Evolutionary conservation across 2,113 vertebrate genomes (phyloP).

Genomic region (Dicerorhinus sumatrensis): DNA sequence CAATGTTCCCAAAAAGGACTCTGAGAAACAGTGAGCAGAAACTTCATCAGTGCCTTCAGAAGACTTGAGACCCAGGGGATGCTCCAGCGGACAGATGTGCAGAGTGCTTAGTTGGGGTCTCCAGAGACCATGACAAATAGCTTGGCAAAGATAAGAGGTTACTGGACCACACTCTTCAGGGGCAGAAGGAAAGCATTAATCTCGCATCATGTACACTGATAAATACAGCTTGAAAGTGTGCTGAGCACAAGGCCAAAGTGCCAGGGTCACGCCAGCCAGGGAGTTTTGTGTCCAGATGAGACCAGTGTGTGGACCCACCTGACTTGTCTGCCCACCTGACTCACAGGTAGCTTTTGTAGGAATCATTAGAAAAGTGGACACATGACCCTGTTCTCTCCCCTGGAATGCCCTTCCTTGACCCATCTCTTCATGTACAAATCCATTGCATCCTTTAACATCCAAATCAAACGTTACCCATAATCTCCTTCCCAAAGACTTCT

Average conservation of each 20-base stretch:
- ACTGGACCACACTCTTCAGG: not conserved
- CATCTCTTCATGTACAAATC: not conserved
- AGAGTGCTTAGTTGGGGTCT: not conserved
- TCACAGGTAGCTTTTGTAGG: not conserved
- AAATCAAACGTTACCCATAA: not conserved
- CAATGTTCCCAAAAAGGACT: not conserved
- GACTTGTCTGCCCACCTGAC: not conserved
- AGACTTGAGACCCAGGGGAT: not conserved
- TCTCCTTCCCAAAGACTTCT: not conserved
- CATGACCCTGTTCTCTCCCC: not conserved
- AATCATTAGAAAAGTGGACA: not conserved
- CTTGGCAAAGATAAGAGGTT: not conserved
- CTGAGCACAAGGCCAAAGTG: not conserved
- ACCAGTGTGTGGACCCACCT: rapidly evolving
- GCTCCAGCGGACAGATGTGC: not conserved
- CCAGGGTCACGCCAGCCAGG: not conserved
- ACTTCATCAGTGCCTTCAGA: not conserved
- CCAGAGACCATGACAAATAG: not conserved
- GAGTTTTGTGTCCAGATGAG: not conserved
- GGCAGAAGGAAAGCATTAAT: not conserved
- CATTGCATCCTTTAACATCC: not conserved
- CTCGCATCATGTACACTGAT: no score
- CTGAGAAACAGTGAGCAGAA: not conserved
- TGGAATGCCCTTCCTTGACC: not conserved
- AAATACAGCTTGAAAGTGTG: not conserved